phyloP scores from a whole-genome alignment of 2,888 invertebrate genomes.

The Harpagoxenus sublaevis region DNA sequence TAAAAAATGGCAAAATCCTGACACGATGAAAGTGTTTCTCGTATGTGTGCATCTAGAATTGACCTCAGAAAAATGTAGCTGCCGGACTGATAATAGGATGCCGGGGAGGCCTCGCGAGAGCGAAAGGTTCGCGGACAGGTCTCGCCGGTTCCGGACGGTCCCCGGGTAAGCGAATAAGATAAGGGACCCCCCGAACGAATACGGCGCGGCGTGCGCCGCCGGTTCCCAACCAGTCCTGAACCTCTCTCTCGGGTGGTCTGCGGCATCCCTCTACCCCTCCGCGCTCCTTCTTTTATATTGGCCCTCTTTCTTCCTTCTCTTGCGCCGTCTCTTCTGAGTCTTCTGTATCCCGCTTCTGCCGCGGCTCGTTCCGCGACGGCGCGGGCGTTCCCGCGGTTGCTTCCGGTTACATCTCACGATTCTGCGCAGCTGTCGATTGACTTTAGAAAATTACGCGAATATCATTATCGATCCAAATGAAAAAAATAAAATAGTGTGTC shows the following conservation, averaged over 20 bases:
- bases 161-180: conserved; percentile 79
- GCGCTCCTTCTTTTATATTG: conserved; percentile 67
- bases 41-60: background rate
- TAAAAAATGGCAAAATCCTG: background rate
- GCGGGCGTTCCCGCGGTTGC: conserved; percentile 12
- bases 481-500: background rate
- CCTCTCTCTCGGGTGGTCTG: conserved; percentile 85
- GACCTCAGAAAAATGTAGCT: conserved; percentile 59
- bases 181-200: conserved; percentile 84
- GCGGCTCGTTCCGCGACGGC: conserved; percentile 48
- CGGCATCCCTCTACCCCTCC: conserved; percentile 76
- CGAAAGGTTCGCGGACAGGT: conserved; percentile 72
- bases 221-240: conserved; percentile 83
- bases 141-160: conserved; percentile 79
- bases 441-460: conserved; percentile 12
- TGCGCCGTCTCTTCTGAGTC: conserved; percentile 32
- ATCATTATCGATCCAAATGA: background rate
- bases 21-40: background rate
- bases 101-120: conserved; percentile 65
- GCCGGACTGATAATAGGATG: conserved; percentile 81
- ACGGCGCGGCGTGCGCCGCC: conserved; percentile 83
- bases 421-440: conserved; percentile 14
- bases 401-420: conserved; percentile 41
- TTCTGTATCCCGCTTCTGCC: conserved; percentile 25
- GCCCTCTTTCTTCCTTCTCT: conserved; percentile 47